Evolutionary conservation across 2,888 invertebrate species (phyloP).

Genomic region (Chloroclysta siterata): DNA sequence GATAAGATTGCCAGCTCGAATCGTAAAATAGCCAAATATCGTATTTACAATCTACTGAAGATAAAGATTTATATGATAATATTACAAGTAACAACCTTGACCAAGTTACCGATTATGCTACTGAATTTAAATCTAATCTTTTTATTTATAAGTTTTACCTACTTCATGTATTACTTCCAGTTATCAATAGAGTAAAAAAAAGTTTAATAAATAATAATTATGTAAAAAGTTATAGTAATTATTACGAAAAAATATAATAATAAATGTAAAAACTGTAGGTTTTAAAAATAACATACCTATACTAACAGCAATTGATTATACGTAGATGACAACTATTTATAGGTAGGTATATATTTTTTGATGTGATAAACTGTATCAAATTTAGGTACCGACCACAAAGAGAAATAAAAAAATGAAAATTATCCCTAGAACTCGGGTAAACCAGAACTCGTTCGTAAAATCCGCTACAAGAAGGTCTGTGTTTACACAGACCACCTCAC

Average conservation of each 20-base stretch:
- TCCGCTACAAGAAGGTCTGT: conserved; percentile 54
- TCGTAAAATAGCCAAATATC: conserved; percentile 28
- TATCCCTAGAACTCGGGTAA: conserved; percentile 28
- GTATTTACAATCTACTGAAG: conserved; percentile 15
- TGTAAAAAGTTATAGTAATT: no score
- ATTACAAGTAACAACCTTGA: background rate
- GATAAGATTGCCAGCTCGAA: conserved; percentile 54
- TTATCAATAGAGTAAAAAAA: no score
- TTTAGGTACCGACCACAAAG: background rate
- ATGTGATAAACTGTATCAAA: no score
- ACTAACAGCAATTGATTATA: no score
- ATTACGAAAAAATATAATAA: no score
- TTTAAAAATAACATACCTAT: no score
- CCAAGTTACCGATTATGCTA: background rate
- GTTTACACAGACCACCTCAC: conserved; percentile 48
- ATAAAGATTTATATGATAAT: background rate
- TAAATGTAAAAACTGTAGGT: no score
- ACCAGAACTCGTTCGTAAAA: conserved; percentile 28
- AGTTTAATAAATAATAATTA: no score
- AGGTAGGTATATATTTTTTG: no score
- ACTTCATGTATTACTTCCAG: no score
- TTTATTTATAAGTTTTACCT: background rate
- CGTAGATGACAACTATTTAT: no score
- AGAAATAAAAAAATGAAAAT: conserved; percentile 2
- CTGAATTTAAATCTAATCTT: background rate